A percentile compares a stretch with the other conserved stretches of the same genome.
phyloP scores from a whole-genome alignment of 2,888 invertebrate species.

The Poecilus cupreus region DNA sequence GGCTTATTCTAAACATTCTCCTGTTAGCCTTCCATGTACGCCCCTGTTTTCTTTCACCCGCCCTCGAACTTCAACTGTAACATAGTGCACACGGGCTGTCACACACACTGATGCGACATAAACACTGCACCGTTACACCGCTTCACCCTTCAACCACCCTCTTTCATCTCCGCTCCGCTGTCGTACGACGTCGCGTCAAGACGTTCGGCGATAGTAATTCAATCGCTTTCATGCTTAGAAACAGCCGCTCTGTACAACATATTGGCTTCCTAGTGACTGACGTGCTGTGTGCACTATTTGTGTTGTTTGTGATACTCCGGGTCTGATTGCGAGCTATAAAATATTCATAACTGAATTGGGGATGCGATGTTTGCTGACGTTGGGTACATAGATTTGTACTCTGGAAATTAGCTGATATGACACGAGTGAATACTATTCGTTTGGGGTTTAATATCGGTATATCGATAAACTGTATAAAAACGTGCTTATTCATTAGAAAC shows the following conservation, averaged over 20 bases:
- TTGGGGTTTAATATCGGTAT: no score
- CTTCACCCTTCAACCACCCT: background rate
- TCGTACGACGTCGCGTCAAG: background rate
- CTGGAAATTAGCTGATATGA: no score
- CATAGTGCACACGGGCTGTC: conserved; percentile 40
- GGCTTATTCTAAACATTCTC: no score
- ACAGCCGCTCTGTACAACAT: background rate
- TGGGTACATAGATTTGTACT: background rate
- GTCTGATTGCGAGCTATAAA: background rate
- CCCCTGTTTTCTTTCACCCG: background rate
- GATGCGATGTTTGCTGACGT: background rate
- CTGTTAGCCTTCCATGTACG: background rate
- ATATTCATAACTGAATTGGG: background rate
- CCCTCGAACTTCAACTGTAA: background rate
- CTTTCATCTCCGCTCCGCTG: background rate
- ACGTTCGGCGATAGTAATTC: conserved; percentile 1
- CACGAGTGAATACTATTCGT: no score
- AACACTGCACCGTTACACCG: conserved; percentile 6
- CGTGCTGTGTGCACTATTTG: background rate
- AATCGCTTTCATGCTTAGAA: conserved; percentile 5
- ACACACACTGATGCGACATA: conserved; percentile 48
- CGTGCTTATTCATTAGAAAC: no score
- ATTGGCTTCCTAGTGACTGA: background rate
- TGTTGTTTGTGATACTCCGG: background rate
- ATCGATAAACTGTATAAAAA: no score